These are phyloP conservation scores for Meloidogyne hapla DNA, from an alignment of 1,140 invertebrate genomes.

Conservation along the genomic window DNA sequence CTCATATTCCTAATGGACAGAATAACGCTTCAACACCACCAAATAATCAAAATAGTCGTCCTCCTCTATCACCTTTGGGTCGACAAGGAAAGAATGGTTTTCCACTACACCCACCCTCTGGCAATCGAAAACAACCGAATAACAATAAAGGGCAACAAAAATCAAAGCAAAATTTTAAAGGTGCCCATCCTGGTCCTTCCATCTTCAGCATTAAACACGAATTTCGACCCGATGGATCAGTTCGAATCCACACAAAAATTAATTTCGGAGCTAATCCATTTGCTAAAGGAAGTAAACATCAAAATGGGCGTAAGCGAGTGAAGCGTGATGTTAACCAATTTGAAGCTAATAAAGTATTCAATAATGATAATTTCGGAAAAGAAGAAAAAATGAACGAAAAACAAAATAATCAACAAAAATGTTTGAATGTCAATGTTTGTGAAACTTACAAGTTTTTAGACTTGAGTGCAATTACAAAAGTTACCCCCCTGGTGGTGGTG, in stretches of 20 bases:
- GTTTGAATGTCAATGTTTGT: not conserved
- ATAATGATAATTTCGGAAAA: no score
- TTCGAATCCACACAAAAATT: not conserved
- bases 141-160: not conserved
- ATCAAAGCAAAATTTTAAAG: not conserved
- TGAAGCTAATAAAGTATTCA: no score
- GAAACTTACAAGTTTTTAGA: not conserved
- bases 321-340: not conserved
- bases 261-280: not conserved
- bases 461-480: not conserved
- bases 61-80: not conserved
- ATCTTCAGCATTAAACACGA: not conserved
- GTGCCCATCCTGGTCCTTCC: not conserved
- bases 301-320: not conserved
- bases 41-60: not conserved
- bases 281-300: not conserved
- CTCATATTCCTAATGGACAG: not conserved
- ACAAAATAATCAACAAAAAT: not conserved
- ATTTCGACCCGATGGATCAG: not conserved
- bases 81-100: not conserved
- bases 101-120: not conserved
- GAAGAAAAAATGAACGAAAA: not conserved
- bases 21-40: not conserved
- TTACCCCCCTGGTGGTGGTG: conserved; percentile 4
- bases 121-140: not conserved